These are phyloP conservation scores for Drosophila malerkotliana DNA, from an alignment of 1,140 invertebrate species.

Conservation along the genomic window DNA sequence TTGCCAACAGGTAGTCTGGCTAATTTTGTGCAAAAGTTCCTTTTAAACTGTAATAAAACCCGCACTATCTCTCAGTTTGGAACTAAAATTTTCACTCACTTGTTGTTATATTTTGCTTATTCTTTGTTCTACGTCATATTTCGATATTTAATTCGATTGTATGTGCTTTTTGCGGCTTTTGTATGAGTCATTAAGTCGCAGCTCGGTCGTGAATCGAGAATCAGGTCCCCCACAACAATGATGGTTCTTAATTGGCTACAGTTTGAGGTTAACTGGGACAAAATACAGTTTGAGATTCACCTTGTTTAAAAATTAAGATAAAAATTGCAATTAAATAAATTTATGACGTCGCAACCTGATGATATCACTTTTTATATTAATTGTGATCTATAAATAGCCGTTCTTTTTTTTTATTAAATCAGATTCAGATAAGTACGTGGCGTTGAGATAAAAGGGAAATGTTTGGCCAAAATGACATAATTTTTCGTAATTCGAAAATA, in stretches of 20 bases:
- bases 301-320: neutral
- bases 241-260: neutral
- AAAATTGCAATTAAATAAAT: slow-evolving; percentile 5
- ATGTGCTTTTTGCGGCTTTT: slow-evolving; percentile 18
- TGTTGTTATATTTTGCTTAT: neutral
- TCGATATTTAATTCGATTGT: neutral
- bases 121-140: slow-evolving; percentile 36
- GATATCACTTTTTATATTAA: slow-evolving; percentile 63
- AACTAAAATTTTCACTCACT: neutral
- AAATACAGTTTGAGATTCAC: neutral
- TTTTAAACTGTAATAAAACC: slow-evolving; percentile 36
- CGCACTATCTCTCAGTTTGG: neutral
- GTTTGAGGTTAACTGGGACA: neutral
- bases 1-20: slow-evolving; percentile 61
- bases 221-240: neutral
- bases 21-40: slow-evolving; percentile 30
- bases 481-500: slow-evolving; percentile 13
- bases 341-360: slow-evolving; percentile 37
- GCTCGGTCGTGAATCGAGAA: neutral
- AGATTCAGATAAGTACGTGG: slow-evolving; percentile 15
- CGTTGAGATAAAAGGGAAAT: slow-evolving; percentile 24
- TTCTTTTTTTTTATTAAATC: slow-evolving; percentile 26
- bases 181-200: slow-evolving; percentile 23
- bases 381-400: slow-evolving; percentile 45
- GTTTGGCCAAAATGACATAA: slow-evolving; percentile 20